Base-by-base conservation (phyloP, 2,113 vertebrate genomes). In the Tauraco erythrolophus region DNA sequence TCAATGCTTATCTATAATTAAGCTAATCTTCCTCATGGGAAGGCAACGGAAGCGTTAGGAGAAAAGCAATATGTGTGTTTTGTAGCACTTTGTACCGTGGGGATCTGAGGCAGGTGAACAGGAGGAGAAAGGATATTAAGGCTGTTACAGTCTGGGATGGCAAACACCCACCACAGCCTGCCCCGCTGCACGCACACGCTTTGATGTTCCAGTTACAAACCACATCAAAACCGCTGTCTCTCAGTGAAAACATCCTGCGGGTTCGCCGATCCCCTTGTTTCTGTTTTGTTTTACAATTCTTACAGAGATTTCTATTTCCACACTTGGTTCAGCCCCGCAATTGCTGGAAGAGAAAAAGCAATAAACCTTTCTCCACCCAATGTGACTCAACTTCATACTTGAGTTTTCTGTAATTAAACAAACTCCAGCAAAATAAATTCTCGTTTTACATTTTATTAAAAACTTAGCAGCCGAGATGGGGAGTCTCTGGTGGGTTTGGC, bases 381-480 rank as follows among this genome's bases (percentile, higher is more conserved):
- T 11, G 45, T 14, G 14, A 28, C 57, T 41, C 57, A 33, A 9
- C 30, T 9, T 23, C 19, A 25, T 11, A 21, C 51, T 43, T 8
- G 46, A 43, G 31, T 23, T 58, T 41, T 45, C 64, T 8, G 27
- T 15, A 15, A 71, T 43, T 15, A 71, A 71, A 76, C n/a, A 58
- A 65, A 61, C 5, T 3, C 10, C 45, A 71, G 64, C 22, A 56
- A 61, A 43, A 45, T 22, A n/a, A 68, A 51, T 16, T 22, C 35
- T 12, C 13, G 14, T 35, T 69, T 51, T 54, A 28, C 23, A 11
- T 10, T 35, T 30, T 23, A 41, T 39, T 10, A 58, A 51, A 51
- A 41, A 17, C 18, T 46, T 5, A 12, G 54, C 25, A 1, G 5
- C 3, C 24, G 58, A 74, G n/a, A 6, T 2, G 3, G 10, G 43